phyloP scores from a whole-genome alignment of 1,140 invertebrate genomes.

The Rhyzopertha dominica region DNA sequence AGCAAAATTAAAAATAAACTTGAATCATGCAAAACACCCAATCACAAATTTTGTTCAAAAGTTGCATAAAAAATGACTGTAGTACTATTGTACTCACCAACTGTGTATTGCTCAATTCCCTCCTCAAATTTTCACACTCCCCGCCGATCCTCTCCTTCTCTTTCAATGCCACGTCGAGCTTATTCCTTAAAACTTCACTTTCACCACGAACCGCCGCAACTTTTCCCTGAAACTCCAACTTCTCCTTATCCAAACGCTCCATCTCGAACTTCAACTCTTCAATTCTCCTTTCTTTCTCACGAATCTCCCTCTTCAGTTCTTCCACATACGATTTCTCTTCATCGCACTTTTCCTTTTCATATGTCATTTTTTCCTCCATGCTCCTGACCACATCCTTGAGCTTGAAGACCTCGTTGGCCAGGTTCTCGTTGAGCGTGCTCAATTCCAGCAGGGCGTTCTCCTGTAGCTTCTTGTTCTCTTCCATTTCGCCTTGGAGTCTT shows the following conservation, averaged over 20 bases:
- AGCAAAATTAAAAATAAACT: no score
- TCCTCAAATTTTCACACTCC: slow-evolving; percentile 47
- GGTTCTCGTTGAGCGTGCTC: slow-evolving; percentile 32
- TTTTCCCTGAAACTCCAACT: slow-evolving; percentile 15
- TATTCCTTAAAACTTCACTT: no score
- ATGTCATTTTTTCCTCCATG: slow-evolving; percentile 23
- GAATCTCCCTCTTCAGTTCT: slow-evolving; percentile 26
- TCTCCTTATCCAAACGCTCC: slow-evolving; percentile 15
- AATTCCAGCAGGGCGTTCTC: slow-evolving; percentile 33
- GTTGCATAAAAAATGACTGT: no score
- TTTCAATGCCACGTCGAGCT: slow-evolving; percentile 39
- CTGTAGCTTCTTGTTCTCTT: slow-evolving; percentile 26
- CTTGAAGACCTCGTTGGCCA: slow-evolving; percentile 34
- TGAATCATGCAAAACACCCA: no score
- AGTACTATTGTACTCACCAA: no score
- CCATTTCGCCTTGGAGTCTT: slow-evolving; percentile 46
- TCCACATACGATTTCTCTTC: slow-evolving; percentile 24
- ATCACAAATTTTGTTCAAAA: no score
- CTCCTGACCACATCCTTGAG: slow-evolving; percentile 22
- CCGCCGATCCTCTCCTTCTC: slow-evolving; percentile 42
- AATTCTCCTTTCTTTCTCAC: slow-evolving; percentile 20
- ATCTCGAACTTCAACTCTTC: slow-evolving; percentile 12
- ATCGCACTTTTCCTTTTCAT: slow-evolving; percentile 28
- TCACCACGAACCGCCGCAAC: no score
- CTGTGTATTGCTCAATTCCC: slow-evolving; percentile 46